phyloP scores from a whole-genome alignment of 1,140 invertebrate genomes.

The Harlomillsia oculata region DNA sequence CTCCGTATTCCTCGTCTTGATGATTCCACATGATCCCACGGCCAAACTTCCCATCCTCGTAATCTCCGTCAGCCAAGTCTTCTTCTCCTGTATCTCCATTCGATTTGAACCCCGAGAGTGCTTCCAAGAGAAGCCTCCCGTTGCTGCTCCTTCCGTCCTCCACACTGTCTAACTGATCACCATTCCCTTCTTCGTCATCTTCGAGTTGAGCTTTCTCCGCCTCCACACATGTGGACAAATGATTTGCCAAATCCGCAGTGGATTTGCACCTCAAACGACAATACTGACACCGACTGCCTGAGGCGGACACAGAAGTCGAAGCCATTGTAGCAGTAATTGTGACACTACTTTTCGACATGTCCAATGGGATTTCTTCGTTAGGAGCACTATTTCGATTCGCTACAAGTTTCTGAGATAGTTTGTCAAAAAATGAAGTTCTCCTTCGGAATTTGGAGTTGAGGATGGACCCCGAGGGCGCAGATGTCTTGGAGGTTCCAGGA shows the following conservation, averaged over 20 bases:
- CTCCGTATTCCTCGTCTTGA: conserved; percentile 34
- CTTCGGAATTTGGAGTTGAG: background rate
- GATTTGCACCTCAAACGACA: conserved; percentile 75
- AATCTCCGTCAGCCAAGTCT: conserved; percentile 24
- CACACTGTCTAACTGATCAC: conserved; percentile 37
- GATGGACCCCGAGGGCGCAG: background rate
- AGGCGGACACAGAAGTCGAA: no score
- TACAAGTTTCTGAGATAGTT: conserved; percentile 20
- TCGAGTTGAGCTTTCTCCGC: conserved; percentile 27
- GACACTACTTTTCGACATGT: conserved; percentile 26
- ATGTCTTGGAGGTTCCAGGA: background rate
- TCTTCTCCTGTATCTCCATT: conserved; percentile 23
- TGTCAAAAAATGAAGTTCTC: conserved; percentile 5
- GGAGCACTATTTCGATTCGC: background rate
- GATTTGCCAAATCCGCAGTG: conserved; percentile 59
- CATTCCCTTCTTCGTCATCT: conserved; percentile 39
- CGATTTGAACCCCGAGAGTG: background rate
- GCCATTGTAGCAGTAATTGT: no score
- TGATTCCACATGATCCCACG: no score
- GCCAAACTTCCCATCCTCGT: conserved; percentile 25
- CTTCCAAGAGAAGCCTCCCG: background rate
- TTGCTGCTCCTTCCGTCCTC: conserved; percentile 1
- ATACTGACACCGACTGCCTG: conserved; percentile 70
- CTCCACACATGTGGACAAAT: conserved; percentile 56
- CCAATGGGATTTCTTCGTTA: background rate